phyloP scores from a whole-genome alignment of 2,888 invertebrate genomes.

The Macrophya annulata region DNA sequence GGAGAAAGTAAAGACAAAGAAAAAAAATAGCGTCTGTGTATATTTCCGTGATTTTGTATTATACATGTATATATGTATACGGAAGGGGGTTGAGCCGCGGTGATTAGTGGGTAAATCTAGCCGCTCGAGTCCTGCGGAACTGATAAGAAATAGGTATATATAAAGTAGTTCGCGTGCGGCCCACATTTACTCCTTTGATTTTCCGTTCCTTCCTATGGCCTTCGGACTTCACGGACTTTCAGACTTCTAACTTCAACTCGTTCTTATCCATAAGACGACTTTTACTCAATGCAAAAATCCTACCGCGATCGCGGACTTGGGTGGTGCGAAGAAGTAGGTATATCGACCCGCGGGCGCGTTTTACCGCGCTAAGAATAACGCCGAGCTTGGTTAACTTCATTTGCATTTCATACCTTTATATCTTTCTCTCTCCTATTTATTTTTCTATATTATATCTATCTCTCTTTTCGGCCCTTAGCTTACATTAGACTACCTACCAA shows the following conservation, averaged over 20 bases:
- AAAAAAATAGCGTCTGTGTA: neutral
- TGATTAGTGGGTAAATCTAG: conserved; percentile 46
- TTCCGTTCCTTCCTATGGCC: conserved; percentile 32
- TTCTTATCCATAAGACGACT: neutral
- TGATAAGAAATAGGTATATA: conserved; percentile 35
- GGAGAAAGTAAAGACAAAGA: neutral
- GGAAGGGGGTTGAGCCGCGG: neutral
- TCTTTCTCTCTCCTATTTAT: neutral
- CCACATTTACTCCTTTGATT: conserved; percentile 30
- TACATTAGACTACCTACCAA: neutral
- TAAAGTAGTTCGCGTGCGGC: conserved; percentile 47
- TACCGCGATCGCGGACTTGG: neutral
- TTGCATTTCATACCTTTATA: conserved; percentile 9
- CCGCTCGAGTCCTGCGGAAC: conserved; percentile 35
- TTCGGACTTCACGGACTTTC: neutral
- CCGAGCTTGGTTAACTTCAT: conserved; percentile 24
- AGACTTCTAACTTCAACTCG: neutral
- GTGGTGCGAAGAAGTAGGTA: no score
- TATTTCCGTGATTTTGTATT: neutral
- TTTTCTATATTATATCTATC: neutral
- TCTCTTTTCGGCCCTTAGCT: neutral
- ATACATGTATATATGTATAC: neutral
- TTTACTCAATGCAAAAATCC: conserved; percentile 9
- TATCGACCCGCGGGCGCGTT: neutral
- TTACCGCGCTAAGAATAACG: conserved; percentile 22